Conservation (phyloP, 2,113 vertebrate species). For the Anas platyrhynchos region DNA sequence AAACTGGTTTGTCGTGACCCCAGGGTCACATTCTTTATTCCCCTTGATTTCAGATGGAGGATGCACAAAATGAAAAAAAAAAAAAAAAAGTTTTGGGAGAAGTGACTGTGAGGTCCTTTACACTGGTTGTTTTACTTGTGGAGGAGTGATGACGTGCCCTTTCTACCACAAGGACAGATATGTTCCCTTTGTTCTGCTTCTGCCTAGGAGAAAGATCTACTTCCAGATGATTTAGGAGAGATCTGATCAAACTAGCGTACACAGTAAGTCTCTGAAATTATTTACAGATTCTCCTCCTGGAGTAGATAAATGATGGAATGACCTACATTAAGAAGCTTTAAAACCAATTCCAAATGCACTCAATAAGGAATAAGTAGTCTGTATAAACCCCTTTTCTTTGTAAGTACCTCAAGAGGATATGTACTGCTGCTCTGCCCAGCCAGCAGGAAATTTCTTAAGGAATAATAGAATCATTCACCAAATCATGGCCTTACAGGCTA, state of each 20-base stretch:
- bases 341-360: slow-evolving; percentile 70
- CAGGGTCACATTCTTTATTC: background rate
- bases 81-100: background rate
- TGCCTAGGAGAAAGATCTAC: slow-evolving; percentile 9
- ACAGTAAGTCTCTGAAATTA: slow-evolving; percentile 55
- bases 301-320: slow-evolving; percentile 66
- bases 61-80: background rate
- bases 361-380: slow-evolving; percentile 33
- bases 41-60: background rate
- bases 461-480: slow-evolving; percentile 76
- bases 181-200: slow-evolving; percentile 28
- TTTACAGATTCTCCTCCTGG: slow-evolving; percentile 63
- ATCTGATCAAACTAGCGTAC: slow-evolving; percentile 1
- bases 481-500: slow-evolving; percentile 55
- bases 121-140: background rate
- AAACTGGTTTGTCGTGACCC: background rate
- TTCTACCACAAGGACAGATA: slow-evolving; percentile 19
- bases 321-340: slow-evolving; percentile 41
- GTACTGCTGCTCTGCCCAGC: slow-evolving; percentile 51
- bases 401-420: slow-evolving; percentile 62
- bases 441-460: slow-evolving; percentile 71
- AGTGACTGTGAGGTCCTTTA: slow-evolving; percentile 16
- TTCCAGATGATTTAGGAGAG: slow-evolving; percentile 61
- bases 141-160: slow-evolving; percentile 28
- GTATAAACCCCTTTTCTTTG: slow-evolving; percentile 55